phyloP scores from a whole-genome alignment of 2,888 invertebrate genomes.

The Clepsis dumicolana region DNA sequence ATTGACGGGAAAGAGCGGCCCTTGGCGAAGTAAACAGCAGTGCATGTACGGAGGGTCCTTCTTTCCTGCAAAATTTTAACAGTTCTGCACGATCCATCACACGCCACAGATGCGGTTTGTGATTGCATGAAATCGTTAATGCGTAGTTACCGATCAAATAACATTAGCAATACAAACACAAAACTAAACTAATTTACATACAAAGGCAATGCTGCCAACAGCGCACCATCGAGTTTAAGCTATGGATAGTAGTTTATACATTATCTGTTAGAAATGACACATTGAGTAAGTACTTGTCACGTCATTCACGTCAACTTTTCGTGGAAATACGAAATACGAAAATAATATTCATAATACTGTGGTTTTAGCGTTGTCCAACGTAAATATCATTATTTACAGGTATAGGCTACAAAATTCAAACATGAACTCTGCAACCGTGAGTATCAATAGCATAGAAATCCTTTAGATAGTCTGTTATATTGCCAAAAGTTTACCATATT shows the following conservation, averaged over 20 bases:
- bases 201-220: background rate
- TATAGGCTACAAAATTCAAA: slow-evolving; percentile 48
- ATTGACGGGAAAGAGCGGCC: slow-evolving; percentile 70
- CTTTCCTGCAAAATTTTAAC: slow-evolving; percentile 84
- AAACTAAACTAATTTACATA: background rate
- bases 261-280: slow-evolving; percentile 14
- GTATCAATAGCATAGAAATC: slow-evolving; percentile 49
- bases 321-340: slow-evolving; percentile 21
- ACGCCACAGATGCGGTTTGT: slow-evolving; percentile 36
- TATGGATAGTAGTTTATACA: background rate
- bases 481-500: slow-evolving; percentile 11
- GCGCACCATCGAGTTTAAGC: background rate
- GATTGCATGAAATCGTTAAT: slow-evolving; percentile 34
- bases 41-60: slow-evolving; percentile 64
- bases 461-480: slow-evolving; percentile 3
- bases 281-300: slow-evolving; percentile 18
- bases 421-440: slow-evolving; percentile 83
- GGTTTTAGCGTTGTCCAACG: slow-evolving; percentile 10
- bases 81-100: slow-evolving; percentile 55
- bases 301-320: slow-evolving; percentile 38
- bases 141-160: slow-evolving; percentile 27
- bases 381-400: background rate
- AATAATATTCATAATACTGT: slow-evolving; percentile 26
- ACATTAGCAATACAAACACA: background rate
- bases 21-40: slow-evolving; percentile 79